Conservation (phyloP, 2,888 invertebrate genomes). For the Synergus japonicus region DNA sequence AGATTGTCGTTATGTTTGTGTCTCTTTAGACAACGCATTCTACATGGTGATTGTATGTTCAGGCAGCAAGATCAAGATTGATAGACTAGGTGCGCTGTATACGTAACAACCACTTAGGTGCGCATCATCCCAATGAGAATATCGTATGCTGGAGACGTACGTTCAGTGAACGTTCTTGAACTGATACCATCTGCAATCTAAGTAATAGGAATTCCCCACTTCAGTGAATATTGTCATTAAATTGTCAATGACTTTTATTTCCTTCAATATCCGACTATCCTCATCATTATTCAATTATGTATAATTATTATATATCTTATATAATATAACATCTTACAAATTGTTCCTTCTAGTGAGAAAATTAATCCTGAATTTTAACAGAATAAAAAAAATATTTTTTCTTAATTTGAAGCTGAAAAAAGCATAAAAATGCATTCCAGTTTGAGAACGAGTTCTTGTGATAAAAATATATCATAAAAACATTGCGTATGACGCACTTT, state of each 20-base stretch:
- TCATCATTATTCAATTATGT: not conserved
- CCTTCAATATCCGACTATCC: not conserved
- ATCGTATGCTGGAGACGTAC: slow-evolving; percentile 50
- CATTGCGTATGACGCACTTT: not conserved
- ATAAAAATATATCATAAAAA: not conserved
- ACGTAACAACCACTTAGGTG: slow-evolving; percentile 71
- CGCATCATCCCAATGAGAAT: slow-evolving; percentile 75
- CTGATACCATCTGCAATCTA: slow-evolving; percentile 67
- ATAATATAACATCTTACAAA: too few species aligned
- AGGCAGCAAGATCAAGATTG: slow-evolving; percentile 70
- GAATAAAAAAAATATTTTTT: too few species aligned
- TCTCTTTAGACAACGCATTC: slow-evolving; percentile 22
- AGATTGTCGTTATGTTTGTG: slow-evolving; percentile 13
- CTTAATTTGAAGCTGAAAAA: not conserved
- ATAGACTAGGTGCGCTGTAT: slow-evolving; percentile 65
- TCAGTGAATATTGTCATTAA: not conserved
- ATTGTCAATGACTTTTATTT: slow-evolving; percentile 4
- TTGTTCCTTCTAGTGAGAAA: too few species aligned
- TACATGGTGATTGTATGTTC: slow-evolving; percentile 42
- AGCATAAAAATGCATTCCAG: not conserved
- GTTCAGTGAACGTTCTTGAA: slow-evolving; percentile 57
- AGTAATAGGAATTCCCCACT: slow-evolving; percentile 67
- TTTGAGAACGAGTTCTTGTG: not conserved
- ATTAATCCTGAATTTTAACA: too few species aligned
- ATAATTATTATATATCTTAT: too few species aligned